Evolutionary conservation across 2,113 vertebrate species (phyloP).

Genomic region (Theropithecus gelada): DNA sequence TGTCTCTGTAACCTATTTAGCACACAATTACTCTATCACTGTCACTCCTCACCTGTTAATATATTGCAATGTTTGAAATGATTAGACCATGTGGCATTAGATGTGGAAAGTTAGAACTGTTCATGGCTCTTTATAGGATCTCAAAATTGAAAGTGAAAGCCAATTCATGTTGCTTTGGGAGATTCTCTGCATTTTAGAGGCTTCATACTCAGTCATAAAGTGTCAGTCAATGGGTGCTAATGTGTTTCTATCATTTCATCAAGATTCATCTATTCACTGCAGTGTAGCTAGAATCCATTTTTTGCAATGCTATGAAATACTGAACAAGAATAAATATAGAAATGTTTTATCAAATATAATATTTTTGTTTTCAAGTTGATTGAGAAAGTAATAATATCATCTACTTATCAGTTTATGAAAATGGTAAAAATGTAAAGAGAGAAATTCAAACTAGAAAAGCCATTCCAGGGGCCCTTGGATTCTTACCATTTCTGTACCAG

Average conservation of each 20-base stretch:
- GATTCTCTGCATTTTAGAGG: not conserved
- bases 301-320: not conserved
- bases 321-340: not conserved
- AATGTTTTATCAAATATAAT: not conserved
- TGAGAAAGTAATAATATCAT: not conserved
- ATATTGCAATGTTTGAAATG: not conserved
- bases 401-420: not conserved
- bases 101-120: not conserved
- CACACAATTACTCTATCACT: not conserved
- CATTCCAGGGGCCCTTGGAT: not conserved
- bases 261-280: not conserved
- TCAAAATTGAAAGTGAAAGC: not conserved
- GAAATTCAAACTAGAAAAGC: not conserved
- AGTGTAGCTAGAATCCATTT: not conserved
- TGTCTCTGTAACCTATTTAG: not conserved
- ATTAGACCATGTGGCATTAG: not conserved
- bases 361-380: not conserved
- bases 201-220: not conserved
- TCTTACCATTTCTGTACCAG: not conserved
- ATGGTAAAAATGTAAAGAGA: not conserved
- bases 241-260: not conserved
- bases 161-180: not conserved
- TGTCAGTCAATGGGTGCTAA: not conserved
- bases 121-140: not conserved
- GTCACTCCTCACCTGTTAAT: not conserved